Evolutionary conservation across 2,113 vertebrate genomes (phyloP).

Genomic region (Galeopterus variegatus): DNA sequence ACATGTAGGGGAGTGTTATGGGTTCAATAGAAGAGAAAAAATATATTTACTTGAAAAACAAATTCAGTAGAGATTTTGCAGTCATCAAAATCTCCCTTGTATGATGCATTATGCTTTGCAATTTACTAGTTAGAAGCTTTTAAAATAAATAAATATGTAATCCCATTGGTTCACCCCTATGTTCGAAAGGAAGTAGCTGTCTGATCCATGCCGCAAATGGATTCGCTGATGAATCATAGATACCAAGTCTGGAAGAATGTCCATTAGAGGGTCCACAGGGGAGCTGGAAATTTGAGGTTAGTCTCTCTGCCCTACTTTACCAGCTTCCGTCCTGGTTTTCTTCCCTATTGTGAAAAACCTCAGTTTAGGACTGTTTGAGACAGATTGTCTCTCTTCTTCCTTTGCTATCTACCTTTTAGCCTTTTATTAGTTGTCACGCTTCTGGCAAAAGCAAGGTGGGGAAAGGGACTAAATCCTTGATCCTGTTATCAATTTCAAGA

Average conservation of each 20-base stretch:
- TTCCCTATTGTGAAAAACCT: not conserved
- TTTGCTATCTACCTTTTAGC: not conserved
- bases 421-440: not conserved
- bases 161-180: not conserved
- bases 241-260: not conserved
- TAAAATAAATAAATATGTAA: not conserved
- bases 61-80: conserved; percentile 38
- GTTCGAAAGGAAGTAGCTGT: conserved; percentile 51
- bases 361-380: not conserved
- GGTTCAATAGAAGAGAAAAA: not conserved
- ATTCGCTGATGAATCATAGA: conserved; percentile 26
- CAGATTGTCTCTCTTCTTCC: not conserved
- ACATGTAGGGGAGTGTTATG: not conserved
- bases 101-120: not conserved
- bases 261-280: not conserved
- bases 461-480: not conserved
- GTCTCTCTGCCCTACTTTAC: not conserved
- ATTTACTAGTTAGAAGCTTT: conserved; percentile 41
- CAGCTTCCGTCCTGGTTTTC: not conserved
- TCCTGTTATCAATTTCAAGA: not conserved
- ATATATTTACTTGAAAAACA: conserved; percentile 37
- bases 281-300: not conserved
- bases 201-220: not conserved
- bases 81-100: not conserved
- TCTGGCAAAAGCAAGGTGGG: not conserved